Evolutionary conservation across 2,888 invertebrate genomes (phyloP), one percentile per base, ranked within the genome.

Genomic region (Allacma fusca): DNA sequence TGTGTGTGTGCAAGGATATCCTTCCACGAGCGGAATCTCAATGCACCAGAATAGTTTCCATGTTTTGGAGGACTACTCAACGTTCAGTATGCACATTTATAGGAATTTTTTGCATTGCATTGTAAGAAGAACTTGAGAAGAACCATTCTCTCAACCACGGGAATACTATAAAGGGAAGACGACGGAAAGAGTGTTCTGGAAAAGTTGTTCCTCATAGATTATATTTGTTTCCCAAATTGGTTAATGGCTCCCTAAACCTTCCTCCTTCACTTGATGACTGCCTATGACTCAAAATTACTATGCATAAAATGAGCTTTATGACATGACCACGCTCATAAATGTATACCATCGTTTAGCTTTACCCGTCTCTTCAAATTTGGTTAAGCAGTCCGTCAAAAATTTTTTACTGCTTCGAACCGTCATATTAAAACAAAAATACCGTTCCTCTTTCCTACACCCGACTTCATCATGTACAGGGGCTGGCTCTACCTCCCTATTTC

Each of bases 151-250:
- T n/a, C 59, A 62, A 72, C 72, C 72, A 72, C 72, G 72, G 59
- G 72, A 72, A 67, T 34, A 67, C 74, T 67, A 73, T 62, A 44
- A 74, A 67, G 65, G 16, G 26, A 74, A 34, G 65, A 21, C 43
- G 74, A 65, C 24, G 50, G 26, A 59, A 44, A 57, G 65, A 68
- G 34, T 19, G 72, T 34, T 72, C 62, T 57, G 2, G 68, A 40
- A 40, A 40, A n/a, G 5, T 68, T 5, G 26, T 2, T 68, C n/a
- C 21, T 28, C 74, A 62, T 64, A 75, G 44, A 75, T 75, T 67
- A 75, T 76, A 70, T 76, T 76, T 76, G 76, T 76, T 76, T 76
- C 70, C 70, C 70, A 70, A 76, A 76, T 76, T 76, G 76, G 76
- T 76, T 76, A 76, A 76, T 76, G 44, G 70, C 76, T 69, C 62